Percentiles rank a stretch among this genome's conserved stretches.
Evolutionary conservation across 1,140 invertebrate genomes (phyloP).

Genomic region (Nebria ingens): DNA sequence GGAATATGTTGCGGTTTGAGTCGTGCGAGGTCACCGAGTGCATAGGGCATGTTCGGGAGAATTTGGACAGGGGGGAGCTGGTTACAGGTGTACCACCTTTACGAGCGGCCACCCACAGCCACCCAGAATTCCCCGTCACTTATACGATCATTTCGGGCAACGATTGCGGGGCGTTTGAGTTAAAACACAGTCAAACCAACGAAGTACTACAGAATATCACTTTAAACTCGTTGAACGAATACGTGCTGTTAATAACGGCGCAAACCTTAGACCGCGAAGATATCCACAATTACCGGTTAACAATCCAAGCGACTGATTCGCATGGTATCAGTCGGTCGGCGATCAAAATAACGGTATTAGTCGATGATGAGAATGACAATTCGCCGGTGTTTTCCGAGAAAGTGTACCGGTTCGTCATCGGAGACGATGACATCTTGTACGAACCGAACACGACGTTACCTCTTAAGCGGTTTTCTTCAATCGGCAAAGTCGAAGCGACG

Average conservation of each 20-base stretch:
- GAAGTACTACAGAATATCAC: slow-evolving; percentile 44
- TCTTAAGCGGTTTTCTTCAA: slow-evolving; percentile 64
- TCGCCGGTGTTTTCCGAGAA: slow-evolving; percentile 67
- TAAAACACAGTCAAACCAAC: slow-evolving; percentile 49
- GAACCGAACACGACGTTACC: slow-evolving; percentile 42
- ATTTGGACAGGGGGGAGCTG: slow-evolving; percentile 53
- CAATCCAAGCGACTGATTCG: slow-evolving; percentile 63
- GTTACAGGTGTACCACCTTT: slow-evolving; percentile 57
- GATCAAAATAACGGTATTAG: slow-evolving; percentile 57
- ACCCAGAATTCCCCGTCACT: slow-evolving; percentile 50
- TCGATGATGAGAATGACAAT: slow-evolving; percentile 86
- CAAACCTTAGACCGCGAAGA: slow-evolving; percentile 62
- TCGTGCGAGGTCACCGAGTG: slow-evolving; percentile 51
- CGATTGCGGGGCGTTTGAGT: slow-evolving; percentile 54
- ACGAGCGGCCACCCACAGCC: slow-evolving; percentile 41
- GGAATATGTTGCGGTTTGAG: slow-evolving; percentile 67
- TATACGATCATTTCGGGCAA: slow-evolving; percentile 69
- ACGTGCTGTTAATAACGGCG: slow-evolving; percentile 59
- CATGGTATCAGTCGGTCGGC: slow-evolving; percentile 61
- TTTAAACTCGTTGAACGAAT: slow-evolving; percentile 44
- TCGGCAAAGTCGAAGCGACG: slow-evolving; percentile 69
- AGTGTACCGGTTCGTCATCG: slow-evolving; percentile 67
- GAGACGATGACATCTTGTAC: slow-evolving; percentile 37
- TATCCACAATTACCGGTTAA: slow-evolving; percentile 54
- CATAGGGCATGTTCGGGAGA: slow-evolving; percentile 54